A percentile compares a stretch with the other conserved stretches of the same genome.
Conservation (phyloP, 2,113 vertebrate genomes). For the Pomatostomus ruficeps region DNA sequence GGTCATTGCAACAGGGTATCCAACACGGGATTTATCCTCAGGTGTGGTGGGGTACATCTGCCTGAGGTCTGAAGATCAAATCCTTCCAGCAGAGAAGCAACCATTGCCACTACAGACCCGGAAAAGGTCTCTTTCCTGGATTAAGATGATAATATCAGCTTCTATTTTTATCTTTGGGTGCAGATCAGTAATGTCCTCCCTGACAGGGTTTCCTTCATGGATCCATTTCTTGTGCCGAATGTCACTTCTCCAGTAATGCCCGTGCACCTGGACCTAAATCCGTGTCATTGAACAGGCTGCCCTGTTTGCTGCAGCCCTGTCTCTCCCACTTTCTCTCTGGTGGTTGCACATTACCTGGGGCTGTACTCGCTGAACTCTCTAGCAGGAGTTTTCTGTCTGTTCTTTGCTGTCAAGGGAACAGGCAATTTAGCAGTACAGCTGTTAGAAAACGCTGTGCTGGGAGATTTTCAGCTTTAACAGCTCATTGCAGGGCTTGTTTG, state of each 20-base stretch:
- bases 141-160: not conserved
- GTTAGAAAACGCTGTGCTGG: not conserved
- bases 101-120: not conserved
- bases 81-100: not conserved
- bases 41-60: fast-evolving
- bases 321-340: not conserved
- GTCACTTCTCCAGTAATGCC: not conserved
- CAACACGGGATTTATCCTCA: not conserved
- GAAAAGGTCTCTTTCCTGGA: not conserved
- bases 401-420: conserved; percentile 18
- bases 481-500: conserved; percentile 39
- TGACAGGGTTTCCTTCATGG: not conserved
- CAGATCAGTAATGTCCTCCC: not conserved
- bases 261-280: not conserved
- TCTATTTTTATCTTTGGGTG: not conserved
- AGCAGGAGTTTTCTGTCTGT: conserved; percentile 8
- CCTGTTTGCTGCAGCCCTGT: not conserved
- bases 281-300: not conserved
- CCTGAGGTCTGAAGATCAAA: not conserved
- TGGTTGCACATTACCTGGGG: not conserved
- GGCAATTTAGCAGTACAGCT: conserved; percentile 38
- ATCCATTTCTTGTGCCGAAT: not conserved
- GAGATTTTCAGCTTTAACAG: conserved; percentile 48
- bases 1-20: not conserved
- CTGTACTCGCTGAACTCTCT: not conserved